phyloP scores from a whole-genome alignment of 2,797 vertebrate genomes.

The Pelochelys cantorii region DNA sequence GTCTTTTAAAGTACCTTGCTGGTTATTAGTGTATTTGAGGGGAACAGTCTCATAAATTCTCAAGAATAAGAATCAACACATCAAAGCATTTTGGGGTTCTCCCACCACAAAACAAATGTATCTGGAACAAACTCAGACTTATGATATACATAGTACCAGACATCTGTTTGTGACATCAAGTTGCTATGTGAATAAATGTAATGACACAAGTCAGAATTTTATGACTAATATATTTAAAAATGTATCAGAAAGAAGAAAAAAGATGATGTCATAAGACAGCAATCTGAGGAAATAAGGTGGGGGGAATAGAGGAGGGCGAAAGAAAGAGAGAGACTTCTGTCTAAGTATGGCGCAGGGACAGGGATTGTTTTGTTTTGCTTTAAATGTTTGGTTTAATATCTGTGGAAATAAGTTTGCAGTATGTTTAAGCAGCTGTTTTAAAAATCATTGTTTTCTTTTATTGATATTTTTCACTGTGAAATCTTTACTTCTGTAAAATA shows the following conservation, averaged over 20 bases:
- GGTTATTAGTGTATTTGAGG: constrained; percentile 58
- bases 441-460: constrained; percentile 40
- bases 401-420: constrained; percentile 26
- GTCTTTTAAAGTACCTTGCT: constrained; percentile 53
- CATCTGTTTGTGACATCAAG: constrained; percentile 69
- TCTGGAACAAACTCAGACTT: constrained; percentile 61
- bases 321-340: background rate
- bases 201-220: constrained; percentile 73
- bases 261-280: constrained; percentile 56
- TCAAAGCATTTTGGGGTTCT: constrained; percentile 58
- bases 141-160: constrained; percentile 48
- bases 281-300: constrained; percentile 38
- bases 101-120: constrained; percentile 48
- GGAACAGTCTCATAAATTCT: constrained; percentile 54
- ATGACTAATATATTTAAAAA: constrained; percentile 76
- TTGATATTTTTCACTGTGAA: constrained; percentile 18
- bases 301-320: background rate
- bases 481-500: constrained; percentile 26
- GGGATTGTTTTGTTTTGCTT: constrained; percentile 35
- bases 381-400: constrained; percentile 47
- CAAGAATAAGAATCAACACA: background rate
- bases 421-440: constrained; percentile 45
- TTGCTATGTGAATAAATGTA: constrained; percentile 75
- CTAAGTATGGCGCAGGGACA: constrained; percentile 3
- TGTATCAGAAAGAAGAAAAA: constrained; percentile 61